These are phyloP conservation scores for Enteromius thamalakanensis DNA, from an alignment of 2,797 vertebrate species.

Conservation along the genomic window DNA sequence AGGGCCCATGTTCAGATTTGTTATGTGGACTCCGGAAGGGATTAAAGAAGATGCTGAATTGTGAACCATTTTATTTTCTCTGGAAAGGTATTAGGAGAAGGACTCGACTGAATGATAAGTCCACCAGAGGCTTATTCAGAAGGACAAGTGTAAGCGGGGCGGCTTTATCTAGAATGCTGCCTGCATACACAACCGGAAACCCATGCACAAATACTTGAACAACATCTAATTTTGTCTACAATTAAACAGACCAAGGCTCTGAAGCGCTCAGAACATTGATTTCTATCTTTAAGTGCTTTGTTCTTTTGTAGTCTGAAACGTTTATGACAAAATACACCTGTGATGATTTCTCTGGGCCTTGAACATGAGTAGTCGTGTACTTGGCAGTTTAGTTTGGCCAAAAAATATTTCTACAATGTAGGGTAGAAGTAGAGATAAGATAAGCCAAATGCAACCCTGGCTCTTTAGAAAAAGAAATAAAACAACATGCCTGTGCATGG, in stretches of 20 bases:
- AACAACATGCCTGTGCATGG: background rate
- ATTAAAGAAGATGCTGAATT: constrained; percentile 44
- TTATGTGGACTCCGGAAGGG: constrained; percentile 34
- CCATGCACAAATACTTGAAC: background rate
- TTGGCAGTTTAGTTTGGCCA: constrained; percentile 30
- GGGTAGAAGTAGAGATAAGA: constrained; percentile 29
- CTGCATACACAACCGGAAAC: constrained; percentile 8
- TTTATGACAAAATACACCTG: background rate
- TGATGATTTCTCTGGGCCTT: constrained; percentile 23
- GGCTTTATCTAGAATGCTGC: constrained; percentile 16
- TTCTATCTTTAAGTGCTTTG: constrained; percentile 1
- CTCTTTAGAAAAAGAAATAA: background rate
- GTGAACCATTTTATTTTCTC: constrained; percentile 11
- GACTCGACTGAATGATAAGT: constrained; percentile 45
- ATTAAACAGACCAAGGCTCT: constrained; percentile 4
- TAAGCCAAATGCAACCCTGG: background rate
- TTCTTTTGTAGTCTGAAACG: background rate
- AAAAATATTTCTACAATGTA: constrained; percentile 26
- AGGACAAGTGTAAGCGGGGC: constrained; percentile 34
- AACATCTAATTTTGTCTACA: background rate
- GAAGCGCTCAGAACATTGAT: background rate
- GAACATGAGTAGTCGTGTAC: constrained; percentile 23
- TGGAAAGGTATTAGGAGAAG: constrained; percentile 35
- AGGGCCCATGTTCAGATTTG: constrained; percentile 32
- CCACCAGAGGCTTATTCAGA: constrained; percentile 33